Base-by-base conservation (phyloP, 2,113 vertebrate genomes). In the Onychostruthus taczanowskii region DNA sequence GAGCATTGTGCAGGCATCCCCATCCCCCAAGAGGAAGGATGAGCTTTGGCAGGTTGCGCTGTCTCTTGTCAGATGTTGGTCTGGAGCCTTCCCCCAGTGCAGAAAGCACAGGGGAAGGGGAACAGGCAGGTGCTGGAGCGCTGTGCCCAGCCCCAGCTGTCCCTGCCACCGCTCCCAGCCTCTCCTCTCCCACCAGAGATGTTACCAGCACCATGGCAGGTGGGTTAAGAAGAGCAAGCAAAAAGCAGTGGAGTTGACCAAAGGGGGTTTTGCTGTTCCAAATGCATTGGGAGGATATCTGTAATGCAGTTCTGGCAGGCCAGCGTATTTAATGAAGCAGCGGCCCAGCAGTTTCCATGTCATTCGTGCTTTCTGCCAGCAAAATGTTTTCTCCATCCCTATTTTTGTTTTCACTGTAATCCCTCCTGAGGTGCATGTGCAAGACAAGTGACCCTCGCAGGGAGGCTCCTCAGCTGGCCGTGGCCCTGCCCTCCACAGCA, bases 241-340 rank as follows among this genome's bases (percentile, higher is more conserved):
- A 68, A 69, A 10, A 0, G 0, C 41, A 68, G 26, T 10, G 7
- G 26, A 62, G 53, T 21, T 53, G 66, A 82, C 73, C 66, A 79
- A 93, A 84, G 53, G 53, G 44, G 84, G n/a, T 55, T 84, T 24
- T 44, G 27, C 47, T 41, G 27, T 39, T 93, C 43, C 17, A 31
- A 84, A 41, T 16, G 43, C 35, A 28, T 16, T 0, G 2, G 44
- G 33, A 90, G 18, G n/a, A 58, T 74, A 90, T 94, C 93, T 95
- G 93, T 73, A 90, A 75, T 84, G 83, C 93, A 90, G 85, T 61
- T 81, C 47, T 61, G 89, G 55, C 64, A 78, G 58, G 75, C 64
- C 80, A 46, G 10, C 8, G 14, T 43, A 53, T 56, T 87, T 90
- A 90, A 92, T 62, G 80, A 95, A 94, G 64, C 76, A 91, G 69